Conservation (phyloP, 2,797 vertebrate genomes). For the Thripadectes ignobilis region DNA sequence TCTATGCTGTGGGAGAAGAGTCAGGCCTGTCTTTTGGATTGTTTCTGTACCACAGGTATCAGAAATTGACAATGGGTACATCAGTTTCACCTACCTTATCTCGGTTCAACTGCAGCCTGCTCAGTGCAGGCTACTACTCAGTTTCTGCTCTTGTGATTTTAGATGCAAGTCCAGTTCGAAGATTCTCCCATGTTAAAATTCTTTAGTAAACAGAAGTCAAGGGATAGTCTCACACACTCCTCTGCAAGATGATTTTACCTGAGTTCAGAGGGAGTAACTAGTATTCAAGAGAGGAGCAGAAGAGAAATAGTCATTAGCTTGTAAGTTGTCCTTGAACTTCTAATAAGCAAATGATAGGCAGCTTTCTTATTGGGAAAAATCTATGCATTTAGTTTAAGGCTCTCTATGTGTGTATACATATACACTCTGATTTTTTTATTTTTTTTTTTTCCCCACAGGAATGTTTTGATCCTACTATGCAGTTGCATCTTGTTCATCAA, state of each 20-base stretch:
- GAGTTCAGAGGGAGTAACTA: background rate
- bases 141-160: background rate
- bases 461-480: constrained; percentile 86
- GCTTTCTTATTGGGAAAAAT: background rate
- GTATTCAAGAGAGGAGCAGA: background rate
- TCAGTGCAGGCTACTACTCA: background rate
- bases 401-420: background rate
- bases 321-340: background rate
- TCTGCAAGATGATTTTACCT: background rate
- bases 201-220: background rate
- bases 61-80: background rate
- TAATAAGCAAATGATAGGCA: background rate
- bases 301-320: background rate
- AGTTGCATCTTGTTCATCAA: constrained; percentile 88
- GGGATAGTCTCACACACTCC: background rate
- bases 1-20: background rate
- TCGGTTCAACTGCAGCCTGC: background rate
- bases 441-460: constrained; percentile 80
- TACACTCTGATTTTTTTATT: constrained; percentile 34
- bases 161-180: background rate
- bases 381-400: background rate
- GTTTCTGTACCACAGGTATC: background rate
- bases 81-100: background rate
- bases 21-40: background rate
- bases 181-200: background rate